Conservation (phyloP, 2,888 invertebrate genomes). For the Mallateleia sp. region DNA sequence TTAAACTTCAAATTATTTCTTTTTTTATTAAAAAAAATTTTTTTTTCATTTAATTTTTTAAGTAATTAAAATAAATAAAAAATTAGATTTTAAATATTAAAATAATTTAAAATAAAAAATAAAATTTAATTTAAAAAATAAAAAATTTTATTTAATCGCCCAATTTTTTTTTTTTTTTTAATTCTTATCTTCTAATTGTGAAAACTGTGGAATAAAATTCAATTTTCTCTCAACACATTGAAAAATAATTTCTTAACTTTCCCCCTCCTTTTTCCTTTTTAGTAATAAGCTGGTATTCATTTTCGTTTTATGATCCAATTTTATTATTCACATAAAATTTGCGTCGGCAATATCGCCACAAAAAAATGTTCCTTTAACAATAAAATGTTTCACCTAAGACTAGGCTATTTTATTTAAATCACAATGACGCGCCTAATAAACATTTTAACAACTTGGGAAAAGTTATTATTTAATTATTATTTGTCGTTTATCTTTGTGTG, state of each 20-base stretch:
- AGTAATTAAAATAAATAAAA: no score
- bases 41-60: no score
- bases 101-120: no score
- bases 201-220: not conserved
- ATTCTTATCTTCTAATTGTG: no score
- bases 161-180: no score
- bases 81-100: no score
- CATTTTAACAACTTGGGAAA: slow-evolving; percentile 48
- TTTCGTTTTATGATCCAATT: not conserved
- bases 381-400: not conserved
- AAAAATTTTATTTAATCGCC: no score
- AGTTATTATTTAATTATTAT: slow-evolving; percentile 50
- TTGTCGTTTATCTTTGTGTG: slow-evolving; percentile 44
- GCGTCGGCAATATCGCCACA: not conserved
- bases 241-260: not conserved
- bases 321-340: not conserved
- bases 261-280: not conserved
- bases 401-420: slow-evolving; percentile 22
- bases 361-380: not conserved
- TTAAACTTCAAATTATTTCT: no score
- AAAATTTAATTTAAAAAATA: no score
- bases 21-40: no score
- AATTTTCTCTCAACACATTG: not conserved
- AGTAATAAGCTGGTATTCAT: not conserved
- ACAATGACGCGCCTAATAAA: slow-evolving; percentile 29